phyloP scores from a whole-genome alignment of 2,797 vertebrate species.

The Lepilemur ruficaudatus region DNA sequence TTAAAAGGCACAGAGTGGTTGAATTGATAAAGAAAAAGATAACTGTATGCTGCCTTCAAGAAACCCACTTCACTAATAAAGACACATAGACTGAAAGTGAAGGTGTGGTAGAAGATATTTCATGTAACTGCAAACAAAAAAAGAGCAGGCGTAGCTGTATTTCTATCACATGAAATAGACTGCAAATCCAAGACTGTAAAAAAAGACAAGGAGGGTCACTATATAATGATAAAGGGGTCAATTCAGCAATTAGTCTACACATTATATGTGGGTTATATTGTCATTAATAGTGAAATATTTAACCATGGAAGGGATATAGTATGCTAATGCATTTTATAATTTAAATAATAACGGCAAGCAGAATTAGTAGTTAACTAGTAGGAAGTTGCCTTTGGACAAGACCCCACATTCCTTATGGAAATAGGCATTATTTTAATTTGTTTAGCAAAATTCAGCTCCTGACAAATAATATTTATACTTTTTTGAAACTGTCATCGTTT shows the following conservation, averaged over 20 bases:
- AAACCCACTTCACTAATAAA: background rate
- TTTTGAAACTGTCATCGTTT: slow-evolving; percentile 8
- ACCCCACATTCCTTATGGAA: background rate
- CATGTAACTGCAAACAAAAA: background rate
- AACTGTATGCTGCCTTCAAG: background rate
- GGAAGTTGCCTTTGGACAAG: background rate
- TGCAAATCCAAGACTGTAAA: background rate
- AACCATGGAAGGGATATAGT: background rate
- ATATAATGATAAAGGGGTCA: background rate
- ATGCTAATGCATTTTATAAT: background rate
- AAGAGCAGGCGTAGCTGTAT: background rate
- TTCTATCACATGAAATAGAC: background rate
- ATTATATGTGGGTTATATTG: background rate
- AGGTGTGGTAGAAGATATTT: background rate
- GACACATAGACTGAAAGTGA: background rate
- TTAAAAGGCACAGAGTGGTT: background rate
- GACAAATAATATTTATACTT: background rate
- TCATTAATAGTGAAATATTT: background rate
- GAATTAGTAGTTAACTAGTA: background rate
- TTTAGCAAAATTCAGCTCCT: background rate
- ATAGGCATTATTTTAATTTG: slow-evolving; percentile 32
- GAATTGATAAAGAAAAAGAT: background rate
- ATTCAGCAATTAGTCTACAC: background rate
- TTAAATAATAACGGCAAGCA: slow-evolving; percentile 12
- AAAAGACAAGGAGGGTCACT: background rate